These are phyloP conservation scores for Cloeon dipterum DNA, from an alignment of 2,888 invertebrate species.

Conservation along the genomic window DNA sequence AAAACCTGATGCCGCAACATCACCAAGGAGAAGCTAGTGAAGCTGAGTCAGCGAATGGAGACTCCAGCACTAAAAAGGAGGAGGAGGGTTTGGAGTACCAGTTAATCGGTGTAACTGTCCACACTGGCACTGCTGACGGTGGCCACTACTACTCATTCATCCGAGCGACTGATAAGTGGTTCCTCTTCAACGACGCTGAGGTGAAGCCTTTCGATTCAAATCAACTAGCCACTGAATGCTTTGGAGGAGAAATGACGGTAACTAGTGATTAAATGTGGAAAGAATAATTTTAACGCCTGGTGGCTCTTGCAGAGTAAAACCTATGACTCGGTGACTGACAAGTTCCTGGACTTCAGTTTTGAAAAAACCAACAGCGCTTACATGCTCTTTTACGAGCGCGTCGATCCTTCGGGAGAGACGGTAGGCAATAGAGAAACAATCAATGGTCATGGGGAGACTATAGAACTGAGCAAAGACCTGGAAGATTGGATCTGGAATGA, in stretches of 20 bases:
- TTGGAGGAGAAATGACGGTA: constrained; percentile 93
- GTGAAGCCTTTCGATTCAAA: constrained; percentile 89
- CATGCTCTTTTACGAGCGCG: constrained; percentile 88
- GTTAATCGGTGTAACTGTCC: constrained; percentile 83
- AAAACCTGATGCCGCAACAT: constrained; percentile 74
- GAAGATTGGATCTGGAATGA: constrained; percentile 96
- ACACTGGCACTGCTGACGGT: constrained; percentile 94
- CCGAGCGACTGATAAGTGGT: constrained; percentile 83
- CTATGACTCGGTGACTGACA: constrained; percentile 87
- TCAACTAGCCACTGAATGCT: constrained; percentile 86
- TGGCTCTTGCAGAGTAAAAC: constrained; percentile 57
- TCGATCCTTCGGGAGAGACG: constrained; percentile 18
- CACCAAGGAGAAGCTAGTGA: constrained; percentile 53
- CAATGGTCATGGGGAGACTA: constrained; percentile 11
- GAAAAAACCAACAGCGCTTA: constrained; percentile 96
- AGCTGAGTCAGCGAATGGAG: too few relatives aligned
- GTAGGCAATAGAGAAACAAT: constrained; percentile 10
- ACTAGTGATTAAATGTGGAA: constrained; percentile 9
- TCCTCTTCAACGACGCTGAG: constrained; percentile 78
- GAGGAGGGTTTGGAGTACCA: constrained; percentile 28
- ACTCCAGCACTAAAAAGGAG: too few relatives aligned
- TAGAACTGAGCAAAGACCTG: constrained; percentile 51
- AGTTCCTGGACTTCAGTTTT: constrained; percentile 92
- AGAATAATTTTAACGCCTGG: background rate
- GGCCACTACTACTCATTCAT: constrained; percentile 95